These are phyloP conservation scores for Pangasius macronema DNA, from an alignment of 2,797 vertebrate species.

Conservation along the genomic window DNA sequence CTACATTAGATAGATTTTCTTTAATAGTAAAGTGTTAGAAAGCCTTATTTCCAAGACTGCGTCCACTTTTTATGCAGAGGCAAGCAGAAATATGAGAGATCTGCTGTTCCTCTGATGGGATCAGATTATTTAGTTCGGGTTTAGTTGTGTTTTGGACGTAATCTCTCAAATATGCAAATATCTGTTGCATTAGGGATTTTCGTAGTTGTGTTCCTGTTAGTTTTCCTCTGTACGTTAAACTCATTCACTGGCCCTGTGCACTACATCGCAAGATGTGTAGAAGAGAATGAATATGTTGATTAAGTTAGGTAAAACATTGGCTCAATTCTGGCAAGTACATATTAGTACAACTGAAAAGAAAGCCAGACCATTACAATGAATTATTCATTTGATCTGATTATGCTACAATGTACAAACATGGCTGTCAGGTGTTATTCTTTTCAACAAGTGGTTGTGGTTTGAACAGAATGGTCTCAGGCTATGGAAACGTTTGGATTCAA, in stretches of 20 bases:
- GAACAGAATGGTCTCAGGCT: neutral
- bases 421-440: neutral
- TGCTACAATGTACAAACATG: neutral
- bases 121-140: neutral
- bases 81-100: neutral
- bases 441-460: neutral
- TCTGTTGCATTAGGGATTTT: neutral
- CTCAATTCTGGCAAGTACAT: neutral
- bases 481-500: neutral
- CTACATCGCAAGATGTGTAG: neutral
- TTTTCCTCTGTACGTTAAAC: neutral
- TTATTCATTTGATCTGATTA: constrained; percentile 16
- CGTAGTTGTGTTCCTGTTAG: neutral
- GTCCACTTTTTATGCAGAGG: neutral
- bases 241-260: neutral
- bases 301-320: neutral
- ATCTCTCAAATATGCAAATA: neutral
- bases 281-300: neutral
- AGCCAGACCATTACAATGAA: neutral
- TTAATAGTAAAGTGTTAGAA: neutral
- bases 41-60: neutral
- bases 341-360: neutral
- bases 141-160: neutral
- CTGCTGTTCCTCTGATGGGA: neutral
- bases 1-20: neutral